These are phyloP conservation scores for Ursus arctos DNA, from an alignment of 2,113 vertebrate species.

Conservation along the genomic window DNA sequence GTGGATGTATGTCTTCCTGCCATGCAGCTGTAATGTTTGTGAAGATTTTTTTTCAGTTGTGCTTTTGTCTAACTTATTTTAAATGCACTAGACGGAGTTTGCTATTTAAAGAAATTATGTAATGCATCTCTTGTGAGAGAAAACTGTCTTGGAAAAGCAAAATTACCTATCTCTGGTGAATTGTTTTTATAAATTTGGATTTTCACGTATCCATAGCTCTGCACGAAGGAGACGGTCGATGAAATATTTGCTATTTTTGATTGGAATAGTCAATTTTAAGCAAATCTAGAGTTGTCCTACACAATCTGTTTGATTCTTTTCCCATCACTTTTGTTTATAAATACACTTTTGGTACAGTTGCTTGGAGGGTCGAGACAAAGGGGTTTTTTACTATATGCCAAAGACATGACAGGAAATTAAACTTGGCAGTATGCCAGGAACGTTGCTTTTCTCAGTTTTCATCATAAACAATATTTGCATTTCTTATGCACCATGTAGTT, in stretches of 20 bases:
- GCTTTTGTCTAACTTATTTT: slow-evolving; percentile 44
- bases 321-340: slow-evolving; percentile 57
- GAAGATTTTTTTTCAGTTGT: slow-evolving; percentile 29
- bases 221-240: neutral
- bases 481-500: neutral
- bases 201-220: neutral
- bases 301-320: slow-evolving; percentile 41
- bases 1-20: neutral
- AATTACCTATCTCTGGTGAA: neutral
- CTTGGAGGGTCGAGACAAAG: neutral
- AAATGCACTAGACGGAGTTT: neutral
- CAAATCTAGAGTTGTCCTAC: neutral
- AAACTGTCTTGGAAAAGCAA: slow-evolving; percentile 41
- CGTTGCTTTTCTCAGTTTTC: slow-evolving; percentile 46
- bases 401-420: slow-evolving; percentile 66
- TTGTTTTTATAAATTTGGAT: neutral
- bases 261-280: slow-evolving; percentile 38
- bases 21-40: neutral
- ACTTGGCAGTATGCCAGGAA: neutral
- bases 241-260: neutral
- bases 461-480: slow-evolving; percentile 49
- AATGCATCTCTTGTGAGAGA: neutral
- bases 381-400: slow-evolving; percentile 19
- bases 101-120: neutral
- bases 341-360: neutral